phyloP scores from a whole-genome alignment of 37 sponge, comb jelly and placozoan genomes.

The Oopsacas minuta region DNA sequence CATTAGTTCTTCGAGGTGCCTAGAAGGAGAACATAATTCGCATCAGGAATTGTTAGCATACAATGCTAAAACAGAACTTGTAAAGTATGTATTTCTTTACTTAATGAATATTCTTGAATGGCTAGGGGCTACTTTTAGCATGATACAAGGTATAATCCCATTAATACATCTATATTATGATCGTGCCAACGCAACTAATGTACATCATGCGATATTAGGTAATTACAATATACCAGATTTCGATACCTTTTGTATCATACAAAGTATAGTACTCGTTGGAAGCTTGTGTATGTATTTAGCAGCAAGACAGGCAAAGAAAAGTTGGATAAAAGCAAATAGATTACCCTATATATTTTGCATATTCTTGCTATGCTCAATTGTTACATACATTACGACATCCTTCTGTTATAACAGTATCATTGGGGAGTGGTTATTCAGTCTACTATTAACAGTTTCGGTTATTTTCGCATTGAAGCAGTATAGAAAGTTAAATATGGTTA shows the following conservation, averaged over 20 bases:
- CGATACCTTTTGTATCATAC: neutral
- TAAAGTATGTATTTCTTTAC: neutral
- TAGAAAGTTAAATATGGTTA: neutral
- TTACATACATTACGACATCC: neutral
- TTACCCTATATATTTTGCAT: neutral
- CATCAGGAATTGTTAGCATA: neutral
- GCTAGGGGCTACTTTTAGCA: neutral
- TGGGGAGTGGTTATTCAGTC: neutral
- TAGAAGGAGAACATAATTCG: neutral
- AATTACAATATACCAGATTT: neutral
- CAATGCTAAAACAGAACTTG: neutral
- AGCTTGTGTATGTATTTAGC: neutral
- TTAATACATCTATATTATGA: neutral
- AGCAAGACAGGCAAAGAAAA: neutral
- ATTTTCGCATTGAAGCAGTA: neutral
- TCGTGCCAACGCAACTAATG: neutral
- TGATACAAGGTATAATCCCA: neutral
- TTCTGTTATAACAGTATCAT: neutral
- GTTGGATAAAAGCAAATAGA: neutral
- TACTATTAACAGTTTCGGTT: neutral
- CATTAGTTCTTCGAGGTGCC: neutral
- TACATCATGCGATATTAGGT: neutral
- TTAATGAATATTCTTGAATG: neutral
- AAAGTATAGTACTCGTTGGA: neutral
- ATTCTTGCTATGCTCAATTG: neutral